Evolutionary conservation across 2,113 vertebrate genomes (phyloP), one percentile per base, ranked within the genome.

Genomic region (Clarias batrachus): DNA sequence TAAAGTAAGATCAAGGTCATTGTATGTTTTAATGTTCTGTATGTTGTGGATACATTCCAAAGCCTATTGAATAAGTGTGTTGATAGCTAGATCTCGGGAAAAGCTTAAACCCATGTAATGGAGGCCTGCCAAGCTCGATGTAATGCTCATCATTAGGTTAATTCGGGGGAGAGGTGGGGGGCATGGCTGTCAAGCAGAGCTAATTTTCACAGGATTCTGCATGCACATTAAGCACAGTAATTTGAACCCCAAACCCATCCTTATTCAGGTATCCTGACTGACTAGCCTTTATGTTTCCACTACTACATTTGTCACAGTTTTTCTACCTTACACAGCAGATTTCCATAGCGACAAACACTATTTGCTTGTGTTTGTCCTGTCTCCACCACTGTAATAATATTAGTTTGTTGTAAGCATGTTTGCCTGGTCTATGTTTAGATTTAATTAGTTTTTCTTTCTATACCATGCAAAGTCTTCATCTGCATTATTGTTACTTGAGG

Each of bases 201-300:
- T 56, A 65, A 74, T 82, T 89, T 84, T 59, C 81, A 21, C 57
- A 65, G 63, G 80, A 87, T 19, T 30, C 6, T 25, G 79, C 37
- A 66, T 88, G 87, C 81, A 41, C 16, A 27, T 87, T 82, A 85
- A 89, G 25, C 65, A 5, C 56, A 76, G 70, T 86, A 87, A 87
- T 89, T 84, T 89, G 66, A 71, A 78, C 81, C 78, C 56, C n/a
- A 81, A 83, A 86, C 70, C 82, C 63, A 59, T 87, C 77, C 78
- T 85, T 78, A 78, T 82, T 14, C 4, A 60, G 30, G 66, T 87
- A 76, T 78, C 68, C 66, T 82, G 73, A 74, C 57, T 86, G 74
- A 77, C 17, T 63, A 66, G 41, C 23, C 60, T 85, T 84, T 84
- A 80, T n/a, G 62, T 60, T 70, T 85, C 66, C 54, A 73, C 83